Evolutionary conservation across 2,797 vertebrate species (phyloP), one percentile per base, ranked within the genome.

Genomic region (Xiphorhynchus erythropygius): DNA sequence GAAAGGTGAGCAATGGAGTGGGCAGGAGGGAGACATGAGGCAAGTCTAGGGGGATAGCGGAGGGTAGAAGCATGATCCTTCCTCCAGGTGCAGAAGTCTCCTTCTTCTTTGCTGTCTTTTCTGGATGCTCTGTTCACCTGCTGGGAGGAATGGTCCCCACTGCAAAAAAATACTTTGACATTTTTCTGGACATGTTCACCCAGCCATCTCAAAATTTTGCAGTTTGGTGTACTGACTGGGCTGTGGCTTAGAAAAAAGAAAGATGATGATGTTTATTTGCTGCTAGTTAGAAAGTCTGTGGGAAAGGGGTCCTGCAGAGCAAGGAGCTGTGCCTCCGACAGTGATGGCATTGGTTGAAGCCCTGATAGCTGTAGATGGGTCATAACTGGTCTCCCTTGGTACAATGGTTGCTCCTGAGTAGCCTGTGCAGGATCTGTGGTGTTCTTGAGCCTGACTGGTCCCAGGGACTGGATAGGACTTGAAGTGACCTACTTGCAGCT

Each of bases 181-280:
- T 81, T 87, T 75, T 91, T 90, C 49, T 46, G 46, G 33, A 4
- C 5, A 1, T 37, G 18, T 32, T 83, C 18, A 21, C 15, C 30
- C 32, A 27, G 14, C 28, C 30, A 37, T 60, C 24, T n/a, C 14
- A 27, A 41, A 78, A 71, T 9, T 6, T 67, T 56, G 23, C 24
- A 49, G 6, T 57, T 89, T 30, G 46, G 8, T 77, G 46, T 70
- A 23, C 21, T 39, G 11, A 68, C 42, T 27, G 46, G 69, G 15
- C 15, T 44, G 14, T 47, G 46, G 30, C 32, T 64, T 67, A 78
- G n/a, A 22, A 76, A 14, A 56, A 87, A 56, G 23, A 18, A 22
- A 55, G n/a, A 37, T 0, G 0, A 33, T 22, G 2, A 35, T 27
- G 55, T 1, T 47, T 57, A 62, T 56, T 60, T 39, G 42, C 75